phyloP scores from a whole-genome alignment of 2,888 invertebrate species.

The Notodonta dromedarius region DNA sequence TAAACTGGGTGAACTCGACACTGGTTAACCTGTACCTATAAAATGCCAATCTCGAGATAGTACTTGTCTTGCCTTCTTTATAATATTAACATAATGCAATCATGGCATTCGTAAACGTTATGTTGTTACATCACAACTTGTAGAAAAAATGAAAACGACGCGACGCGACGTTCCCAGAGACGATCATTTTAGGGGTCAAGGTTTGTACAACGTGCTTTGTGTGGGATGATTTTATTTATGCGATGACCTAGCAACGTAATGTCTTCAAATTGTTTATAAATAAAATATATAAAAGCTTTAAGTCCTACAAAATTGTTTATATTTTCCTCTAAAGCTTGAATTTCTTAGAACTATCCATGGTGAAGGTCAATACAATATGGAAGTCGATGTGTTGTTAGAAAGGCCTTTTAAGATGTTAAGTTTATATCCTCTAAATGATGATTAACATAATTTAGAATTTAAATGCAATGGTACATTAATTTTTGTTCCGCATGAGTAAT shows the following conservation, averaged over 20 bases:
- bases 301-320: slow-evolving; percentile 9
- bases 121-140: slow-evolving; percentile 12
- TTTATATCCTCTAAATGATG: background rate
- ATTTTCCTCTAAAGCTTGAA: slow-evolving; percentile 40
- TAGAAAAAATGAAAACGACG: slow-evolving; percentile 11
- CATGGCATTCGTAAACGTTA: slow-evolving; percentile 12
- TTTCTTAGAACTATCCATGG: slow-evolving; percentile 48
- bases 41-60: background rate
- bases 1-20: too few relatives aligned
- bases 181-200: slow-evolving; percentile 58
- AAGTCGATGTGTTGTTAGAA: slow-evolving; percentile 29
- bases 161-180: slow-evolving; percentile 19
- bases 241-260: slow-evolving; percentile 26
- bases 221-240: slow-evolving; percentile 38
- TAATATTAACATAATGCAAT: slow-evolving; percentile 28
- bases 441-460: slow-evolving; percentile 5
- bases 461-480: background rate
- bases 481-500: slow-evolving; percentile 3
- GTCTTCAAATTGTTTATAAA: slow-evolving; percentile 15
- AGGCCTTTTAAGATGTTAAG: slow-evolving; percentile 15
- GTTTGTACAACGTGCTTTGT: slow-evolving; percentile 38
- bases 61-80: too few relatives aligned
- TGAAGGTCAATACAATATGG: slow-evolving; percentile 37
- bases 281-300: too few relatives aligned
- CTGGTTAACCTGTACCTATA: background rate